A percentile compares a stretch with the other conserved stretches of the same genome.
phyloP scores from a whole-genome alignment of 2,888 invertebrate species.

The Heliconius ismenius region DNA sequence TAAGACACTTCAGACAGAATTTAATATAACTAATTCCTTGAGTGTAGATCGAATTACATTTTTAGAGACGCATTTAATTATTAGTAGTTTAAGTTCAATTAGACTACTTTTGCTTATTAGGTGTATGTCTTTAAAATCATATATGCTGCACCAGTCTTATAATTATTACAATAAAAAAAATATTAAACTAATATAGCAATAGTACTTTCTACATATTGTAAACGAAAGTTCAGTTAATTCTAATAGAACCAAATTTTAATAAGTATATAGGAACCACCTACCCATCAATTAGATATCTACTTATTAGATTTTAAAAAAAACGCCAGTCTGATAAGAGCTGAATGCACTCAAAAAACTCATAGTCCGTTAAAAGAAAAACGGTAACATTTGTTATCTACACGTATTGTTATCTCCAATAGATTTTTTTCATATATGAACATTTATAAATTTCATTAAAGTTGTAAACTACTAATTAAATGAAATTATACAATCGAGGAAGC shows the following conservation, averaged over 20 bases:
- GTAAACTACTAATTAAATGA: constrained; percentile 22
- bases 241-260: no score
- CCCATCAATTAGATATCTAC: background rate
- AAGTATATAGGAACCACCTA: background rate
- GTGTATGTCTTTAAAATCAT: background rate
- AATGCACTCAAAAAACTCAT: background rate
- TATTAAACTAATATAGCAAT: background rate
- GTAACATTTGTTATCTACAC: background rate
- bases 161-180: no score
- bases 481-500: constrained; percentile 22
- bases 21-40: background rate
- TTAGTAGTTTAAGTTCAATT: no score
- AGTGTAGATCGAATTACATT: no score
- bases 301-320: background rate
- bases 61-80: no score
- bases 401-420: background rate
- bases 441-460: constrained; percentile 1
- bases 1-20: no score
- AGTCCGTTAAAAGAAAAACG: background rate
- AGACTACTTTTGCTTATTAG: no score
- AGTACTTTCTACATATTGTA: background rate
- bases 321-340: background rate
- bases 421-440: background rate
- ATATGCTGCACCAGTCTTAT: background rate
- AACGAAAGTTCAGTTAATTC: background rate